Conservation (phyloP, 2,797 vertebrate genomes). For the Hydrocynus forskahlii region DNA sequence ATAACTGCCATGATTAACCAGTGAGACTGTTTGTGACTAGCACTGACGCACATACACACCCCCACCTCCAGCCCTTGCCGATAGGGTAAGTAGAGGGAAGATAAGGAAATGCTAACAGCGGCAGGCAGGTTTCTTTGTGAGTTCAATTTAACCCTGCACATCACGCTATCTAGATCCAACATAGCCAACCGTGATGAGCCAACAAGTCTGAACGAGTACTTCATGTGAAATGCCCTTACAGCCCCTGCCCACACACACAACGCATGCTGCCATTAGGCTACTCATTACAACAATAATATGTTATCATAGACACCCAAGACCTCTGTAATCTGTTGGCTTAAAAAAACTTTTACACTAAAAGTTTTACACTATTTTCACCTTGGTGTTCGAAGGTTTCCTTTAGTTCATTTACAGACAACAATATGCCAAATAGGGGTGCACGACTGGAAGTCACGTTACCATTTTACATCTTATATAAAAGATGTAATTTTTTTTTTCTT, state of each 20-base stretch:
- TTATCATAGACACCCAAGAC: background rate
- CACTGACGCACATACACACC: conserved; percentile 32
- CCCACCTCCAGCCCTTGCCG: conserved; percentile 24
- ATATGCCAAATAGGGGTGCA: too few relatives aligned
- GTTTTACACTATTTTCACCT: too few relatives aligned
- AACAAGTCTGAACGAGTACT: conserved; percentile 18
- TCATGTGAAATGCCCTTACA: conserved; percentile 35
- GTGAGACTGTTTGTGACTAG: background rate
- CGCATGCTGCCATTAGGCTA: background rate
- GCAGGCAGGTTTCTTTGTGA: conserved; percentile 30
- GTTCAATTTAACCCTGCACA: conserved; percentile 44
- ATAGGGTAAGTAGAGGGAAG: background rate
- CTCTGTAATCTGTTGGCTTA: background rate
- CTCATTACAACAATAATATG: background rate
- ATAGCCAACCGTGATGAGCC: conserved; percentile 26
- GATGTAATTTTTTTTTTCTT: too few relatives aligned
- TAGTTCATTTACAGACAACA: too few relatives aligned
- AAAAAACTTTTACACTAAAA: background rate
- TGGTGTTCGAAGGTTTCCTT: too few relatives aligned
- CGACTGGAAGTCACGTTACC: too few relatives aligned
- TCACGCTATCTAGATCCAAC: conserved; percentile 35
- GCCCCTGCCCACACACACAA: background rate
- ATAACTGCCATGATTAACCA: conserved; percentile 22
- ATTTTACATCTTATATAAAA: too few relatives aligned
- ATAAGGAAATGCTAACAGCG: conserved; percentile 28